Evolutionary conservation across 53 echinoderm and acorn worm species (phyloP).

Genomic region (Temnopleurus reevesii): DNA sequence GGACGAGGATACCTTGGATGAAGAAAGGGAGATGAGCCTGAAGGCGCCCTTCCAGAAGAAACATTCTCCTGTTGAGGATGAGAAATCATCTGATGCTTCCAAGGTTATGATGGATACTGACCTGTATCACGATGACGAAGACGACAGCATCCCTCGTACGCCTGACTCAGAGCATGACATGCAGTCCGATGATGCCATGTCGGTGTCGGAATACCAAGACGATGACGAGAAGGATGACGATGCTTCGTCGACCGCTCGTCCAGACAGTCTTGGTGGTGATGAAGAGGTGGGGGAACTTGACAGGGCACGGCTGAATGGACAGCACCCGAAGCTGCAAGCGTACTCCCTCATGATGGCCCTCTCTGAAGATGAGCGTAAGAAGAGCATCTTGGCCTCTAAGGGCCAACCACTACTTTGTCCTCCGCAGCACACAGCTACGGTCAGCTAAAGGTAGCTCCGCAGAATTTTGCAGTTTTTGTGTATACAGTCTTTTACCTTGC

Average conservation of each 20-base stretch:
- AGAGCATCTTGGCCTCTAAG: constrained; percentile 19
- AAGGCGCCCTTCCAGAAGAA: constrained; percentile 25
- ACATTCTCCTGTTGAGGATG: background rate
- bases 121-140: constrained; percentile 4
- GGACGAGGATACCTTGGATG: constrained; percentile 31
- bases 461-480: background rate
- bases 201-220: constrained; percentile 51
- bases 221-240: constrained; percentile 64
- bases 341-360: constrained; percentile 87
- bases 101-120: constrained; percentile 34
- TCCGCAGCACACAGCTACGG: constrained; percentile 35
- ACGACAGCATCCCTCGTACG: constrained; percentile 19
- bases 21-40: constrained; percentile 45
- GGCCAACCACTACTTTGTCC: constrained; percentile 40
- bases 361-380: constrained; percentile 64
- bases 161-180: constrained; percentile 57
- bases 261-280: constrained; percentile 44
- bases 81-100: background rate
- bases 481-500: background rate
- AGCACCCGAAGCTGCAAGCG: constrained; percentile 78
- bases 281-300: constrained; percentile 27
- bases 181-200: constrained; percentile 57
- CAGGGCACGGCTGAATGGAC: constrained; percentile 3
- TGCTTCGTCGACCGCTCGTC: constrained; percentile 54
- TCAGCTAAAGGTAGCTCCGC: background rate